Evolutionary conservation across 2,113 vertebrate genomes (phyloP).

Genomic region (Dasypus novemcinctus): DNA sequence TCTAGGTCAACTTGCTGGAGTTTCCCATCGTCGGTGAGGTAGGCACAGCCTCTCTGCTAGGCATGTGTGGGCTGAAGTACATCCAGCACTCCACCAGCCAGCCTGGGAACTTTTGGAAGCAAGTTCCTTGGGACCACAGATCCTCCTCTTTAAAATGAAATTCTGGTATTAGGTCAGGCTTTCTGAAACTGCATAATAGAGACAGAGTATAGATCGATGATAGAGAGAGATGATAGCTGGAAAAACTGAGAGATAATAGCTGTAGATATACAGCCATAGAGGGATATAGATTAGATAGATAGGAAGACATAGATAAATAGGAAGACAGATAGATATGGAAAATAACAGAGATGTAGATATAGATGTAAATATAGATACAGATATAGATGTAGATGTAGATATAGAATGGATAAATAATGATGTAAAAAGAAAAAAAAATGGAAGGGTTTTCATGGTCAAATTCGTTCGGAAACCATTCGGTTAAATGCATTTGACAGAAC

Average conservation of each 20-base stretch:
- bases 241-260: no score
- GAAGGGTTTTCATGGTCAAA: accelerated
- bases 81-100: accelerated
- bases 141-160: background rate
- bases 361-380: no score
- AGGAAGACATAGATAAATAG: no score
- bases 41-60: accelerated
- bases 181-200: background rate
- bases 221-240: background rate
- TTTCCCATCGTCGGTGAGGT: accelerated
- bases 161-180: background rate
- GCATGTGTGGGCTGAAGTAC: accelerated
- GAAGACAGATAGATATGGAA: no score
- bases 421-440: background rate
- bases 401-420: background rate
- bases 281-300: no score
- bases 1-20: accelerated
- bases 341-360: no score
- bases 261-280: no score
- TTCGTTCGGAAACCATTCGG: background rate
- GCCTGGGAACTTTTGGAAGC: background rate
- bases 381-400: no score
- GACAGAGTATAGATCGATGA: background rate
- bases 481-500: no score
- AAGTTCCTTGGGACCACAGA: background rate